phyloP scores from a whole-genome alignment of 2,113 vertebrate species.

The Dasyprocta punctata region DNA sequence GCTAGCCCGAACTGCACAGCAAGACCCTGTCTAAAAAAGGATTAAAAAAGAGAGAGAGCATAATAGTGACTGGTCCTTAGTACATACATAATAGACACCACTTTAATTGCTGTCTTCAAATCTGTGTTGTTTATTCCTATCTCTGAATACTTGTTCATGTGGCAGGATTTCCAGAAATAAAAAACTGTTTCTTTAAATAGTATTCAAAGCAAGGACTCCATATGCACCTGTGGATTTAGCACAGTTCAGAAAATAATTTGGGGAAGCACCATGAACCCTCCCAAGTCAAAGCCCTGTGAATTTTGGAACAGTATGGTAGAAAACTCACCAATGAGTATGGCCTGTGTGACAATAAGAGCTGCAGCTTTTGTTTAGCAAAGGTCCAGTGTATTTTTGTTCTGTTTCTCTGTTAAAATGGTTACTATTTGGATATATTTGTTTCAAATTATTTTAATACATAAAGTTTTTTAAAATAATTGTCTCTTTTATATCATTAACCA shows the following conservation, averaged over 20 bases:
- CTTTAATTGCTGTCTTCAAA: background rate
- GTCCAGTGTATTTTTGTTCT: background rate
- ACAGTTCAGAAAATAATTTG: background rate
- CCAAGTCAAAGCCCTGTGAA: background rate
- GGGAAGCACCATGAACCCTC: slow-evolving; percentile 4
- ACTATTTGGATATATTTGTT: background rate
- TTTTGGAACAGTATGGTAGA: background rate
- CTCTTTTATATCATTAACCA: background rate
- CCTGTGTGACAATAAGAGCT: background rate
- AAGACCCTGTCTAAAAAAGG: too few species aligned
- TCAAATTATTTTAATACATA: background rate
- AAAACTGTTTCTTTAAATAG: background rate
- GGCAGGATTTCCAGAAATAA: background rate
- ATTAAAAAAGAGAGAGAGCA: too few species aligned
- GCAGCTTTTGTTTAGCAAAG: background rate
- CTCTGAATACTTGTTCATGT: background rate
- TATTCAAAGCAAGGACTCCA: background rate
- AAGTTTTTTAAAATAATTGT: background rate
- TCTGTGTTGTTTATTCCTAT: background rate
- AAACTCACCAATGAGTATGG: background rate
- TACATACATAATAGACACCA: background rate
- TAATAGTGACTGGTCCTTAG: background rate
- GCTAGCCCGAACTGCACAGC: too few species aligned
- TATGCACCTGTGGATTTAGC: background rate
- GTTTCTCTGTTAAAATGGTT: slow-evolving; percentile 30